Percentiles rank a stretch among this genome's conserved stretches.
Evolutionary conservation across 2,797 vertebrate species (phyloP).

Genomic region (Poecile montanus): DNA sequence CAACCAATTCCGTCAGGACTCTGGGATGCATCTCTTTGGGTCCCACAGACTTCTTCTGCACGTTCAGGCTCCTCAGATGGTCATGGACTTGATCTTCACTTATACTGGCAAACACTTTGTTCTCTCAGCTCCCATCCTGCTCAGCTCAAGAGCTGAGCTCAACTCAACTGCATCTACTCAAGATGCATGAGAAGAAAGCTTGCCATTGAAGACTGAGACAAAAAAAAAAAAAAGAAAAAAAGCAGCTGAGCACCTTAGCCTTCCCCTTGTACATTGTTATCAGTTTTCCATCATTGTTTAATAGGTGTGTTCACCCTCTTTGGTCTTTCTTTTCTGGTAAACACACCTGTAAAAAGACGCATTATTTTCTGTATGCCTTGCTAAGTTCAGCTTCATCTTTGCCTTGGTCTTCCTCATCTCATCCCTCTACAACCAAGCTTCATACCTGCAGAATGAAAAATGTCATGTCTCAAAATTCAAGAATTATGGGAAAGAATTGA

Average conservation of each 20-base stretch:
- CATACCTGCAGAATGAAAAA: neutral
- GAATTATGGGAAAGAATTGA: neutral
- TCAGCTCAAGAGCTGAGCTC: neutral
- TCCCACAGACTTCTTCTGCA: neutral
- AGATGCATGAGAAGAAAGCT: neutral
- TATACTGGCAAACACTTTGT: neutral
- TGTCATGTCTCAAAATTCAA: neutral
- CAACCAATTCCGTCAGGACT: neutral
- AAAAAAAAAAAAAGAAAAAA: neutral
- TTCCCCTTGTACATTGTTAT: neutral
- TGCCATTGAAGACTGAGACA: too few relatives aligned
- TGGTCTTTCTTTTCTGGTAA: neutral
- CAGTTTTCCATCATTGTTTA: accelerated
- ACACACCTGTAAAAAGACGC: neutral
- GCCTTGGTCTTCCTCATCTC: neutral
- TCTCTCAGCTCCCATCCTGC: neutral
- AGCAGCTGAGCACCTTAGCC: neutral
- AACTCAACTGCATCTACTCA: too few relatives aligned
- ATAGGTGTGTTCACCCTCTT: neutral
- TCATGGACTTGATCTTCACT: neutral
- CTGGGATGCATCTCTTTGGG: neutral
- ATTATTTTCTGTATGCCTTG: neutral
- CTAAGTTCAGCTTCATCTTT: neutral
- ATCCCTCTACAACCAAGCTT: too few relatives aligned
- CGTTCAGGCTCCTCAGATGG: neutral